Percentiles rank a stretch among this genome's conserved stretches.
These are phyloP conservation scores for Noctua fimbriata DNA, from an alignment of 2,888 invertebrate genomes.

Conservation along the genomic window DNA sequence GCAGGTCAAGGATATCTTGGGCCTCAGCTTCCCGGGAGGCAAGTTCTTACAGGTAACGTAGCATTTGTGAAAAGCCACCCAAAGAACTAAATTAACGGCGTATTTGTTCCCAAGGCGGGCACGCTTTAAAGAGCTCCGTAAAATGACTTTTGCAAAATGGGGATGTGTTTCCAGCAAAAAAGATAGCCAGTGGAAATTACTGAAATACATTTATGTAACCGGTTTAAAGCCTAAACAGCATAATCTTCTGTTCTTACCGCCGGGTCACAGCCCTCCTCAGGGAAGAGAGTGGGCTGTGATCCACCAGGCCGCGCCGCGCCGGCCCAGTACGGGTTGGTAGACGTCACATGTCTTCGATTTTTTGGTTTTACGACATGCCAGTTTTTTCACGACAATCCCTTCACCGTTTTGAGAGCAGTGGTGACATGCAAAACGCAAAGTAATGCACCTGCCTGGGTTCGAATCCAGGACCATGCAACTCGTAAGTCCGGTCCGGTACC, in stretches of 20 bases:
- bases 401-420: neutral
- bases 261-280: neutral
- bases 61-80: neutral
- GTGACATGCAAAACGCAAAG: neutral
- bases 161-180: neutral
- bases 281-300: neutral
- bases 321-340: neutral
- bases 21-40: slow-evolving; percentile 92
- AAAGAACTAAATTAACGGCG: neutral
- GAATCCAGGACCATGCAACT: neutral
- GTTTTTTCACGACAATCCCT: neutral
- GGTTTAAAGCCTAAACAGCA: neutral
- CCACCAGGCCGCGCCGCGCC: neutral
- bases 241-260: neutral
- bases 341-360: neutral
- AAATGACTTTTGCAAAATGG: neutral
- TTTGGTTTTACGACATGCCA: neutral
- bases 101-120: neutral
- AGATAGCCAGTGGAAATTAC: neutral
- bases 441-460: neutral
- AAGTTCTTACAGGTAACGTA: slow-evolving; percentile 91
- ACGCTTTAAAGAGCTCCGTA: neutral
- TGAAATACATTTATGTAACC: neutral
- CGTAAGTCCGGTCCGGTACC: neutral
- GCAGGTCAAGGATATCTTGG: slow-evolving; percentile 94